Percentiles rank a stretch among this genome's conserved stretches.
Conservation (phyloP, 2,113 vertebrate species). For the Ptilonorhynchus violaceus region DNA sequence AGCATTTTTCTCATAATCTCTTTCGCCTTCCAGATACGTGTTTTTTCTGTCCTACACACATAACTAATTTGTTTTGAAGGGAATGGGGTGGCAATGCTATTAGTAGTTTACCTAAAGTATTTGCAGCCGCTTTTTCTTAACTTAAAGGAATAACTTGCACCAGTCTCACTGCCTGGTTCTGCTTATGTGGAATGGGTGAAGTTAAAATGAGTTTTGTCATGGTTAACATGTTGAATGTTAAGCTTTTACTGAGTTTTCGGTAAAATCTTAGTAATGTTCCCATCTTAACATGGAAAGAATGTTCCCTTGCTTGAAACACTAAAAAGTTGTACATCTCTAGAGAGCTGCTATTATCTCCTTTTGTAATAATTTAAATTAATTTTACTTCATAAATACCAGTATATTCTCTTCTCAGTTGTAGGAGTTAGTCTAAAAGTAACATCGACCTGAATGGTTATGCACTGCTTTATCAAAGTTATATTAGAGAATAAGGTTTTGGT, state of each 20-base stretch:
- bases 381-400: not conserved
- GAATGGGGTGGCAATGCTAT: not conserved
- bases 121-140: not conserved
- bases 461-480: not conserved
- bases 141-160: not conserved
- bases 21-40: not conserved
- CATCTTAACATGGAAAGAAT: not conserved
- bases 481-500: not conserved
- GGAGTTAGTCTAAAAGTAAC: not conserved
- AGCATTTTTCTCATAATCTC: not conserved
- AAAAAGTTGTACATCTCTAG: not conserved
- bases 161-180: not conserved
- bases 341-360: not conserved
- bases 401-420: not conserved
- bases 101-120: not conserved
- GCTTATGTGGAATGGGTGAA: not conserved
- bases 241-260: not conserved
- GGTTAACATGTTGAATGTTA: not conserved
- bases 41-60: fast-evolving
- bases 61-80: not conserved
- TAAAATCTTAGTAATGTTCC: not conserved
- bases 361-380: not conserved
- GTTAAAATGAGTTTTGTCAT: not conserved
- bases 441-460: not conserved
- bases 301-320: not conserved